Conservation (phyloP, 2,888 invertebrate species). For the Sepiola atlantica region DNA sequence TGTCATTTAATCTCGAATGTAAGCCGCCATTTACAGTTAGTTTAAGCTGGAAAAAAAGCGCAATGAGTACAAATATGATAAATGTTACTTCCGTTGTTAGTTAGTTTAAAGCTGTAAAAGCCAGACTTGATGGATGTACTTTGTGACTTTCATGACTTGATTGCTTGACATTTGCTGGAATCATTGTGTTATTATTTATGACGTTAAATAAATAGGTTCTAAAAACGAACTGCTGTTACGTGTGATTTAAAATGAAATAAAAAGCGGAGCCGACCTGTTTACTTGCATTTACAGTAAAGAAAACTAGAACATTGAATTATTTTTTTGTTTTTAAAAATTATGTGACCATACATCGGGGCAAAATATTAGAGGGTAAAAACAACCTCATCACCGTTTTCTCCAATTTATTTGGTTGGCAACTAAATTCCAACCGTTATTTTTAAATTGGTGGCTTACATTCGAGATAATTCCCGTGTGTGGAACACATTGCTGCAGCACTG, state of each 20-base stretch:
- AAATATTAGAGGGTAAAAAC: no score
- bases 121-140: background rate
- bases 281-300: background rate
- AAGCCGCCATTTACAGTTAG: background rate
- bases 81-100: background rate
- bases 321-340: no score
- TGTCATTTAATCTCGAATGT: background rate
- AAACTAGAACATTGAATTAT: background rate
- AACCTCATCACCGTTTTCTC: no score
- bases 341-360: no score
- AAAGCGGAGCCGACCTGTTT: background rate
- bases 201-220: conserved; percentile 32
- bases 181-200: background rate
- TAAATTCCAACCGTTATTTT: no score
- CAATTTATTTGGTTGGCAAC: no score
- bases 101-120: background rate
- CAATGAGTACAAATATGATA: no score
- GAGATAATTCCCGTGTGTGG: no score
- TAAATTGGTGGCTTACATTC: no score
- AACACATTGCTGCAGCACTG: no score
- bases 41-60: background rate
- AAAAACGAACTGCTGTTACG: conserved; percentile 18
- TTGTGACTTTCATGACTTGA: conserved; percentile 17
- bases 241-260: background rate
- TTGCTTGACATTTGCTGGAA: background rate